Evolutionary conservation across 2,888 invertebrate genomes (phyloP), one percentile per base, ranked within the genome.

Genomic region (Mimachlamys varia): DNA sequence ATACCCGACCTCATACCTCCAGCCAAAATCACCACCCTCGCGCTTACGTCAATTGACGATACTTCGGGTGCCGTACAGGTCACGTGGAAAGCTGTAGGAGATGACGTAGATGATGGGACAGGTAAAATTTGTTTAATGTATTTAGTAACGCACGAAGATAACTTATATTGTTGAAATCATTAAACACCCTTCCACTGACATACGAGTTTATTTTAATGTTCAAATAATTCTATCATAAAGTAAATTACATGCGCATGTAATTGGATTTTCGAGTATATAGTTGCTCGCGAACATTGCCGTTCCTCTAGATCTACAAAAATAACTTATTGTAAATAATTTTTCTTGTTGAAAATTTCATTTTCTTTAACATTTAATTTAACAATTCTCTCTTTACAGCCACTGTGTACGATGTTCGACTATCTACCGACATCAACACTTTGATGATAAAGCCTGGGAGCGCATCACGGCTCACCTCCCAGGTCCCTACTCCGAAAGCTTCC

Each of bases 1-100:
- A 37, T 33, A n/a, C 33, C 89, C 37, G 94, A 94, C 88, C 76
- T 88, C 38, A 93, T 93, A 58, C 90, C 94, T 0, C 94, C 94
- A 2, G 91, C 94, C 0, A 90, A 92, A 88, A 93, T 94, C 87
- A 91, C 92, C 37, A 92, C 93, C 76, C 89, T 94, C 12, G 50
- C 87, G 7, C 76, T 94, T 0, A 90, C 55, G 0, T 88, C 88
- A 3, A 90, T 91, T 58, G 91, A 93, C 62, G 91, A 88, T 50
- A 90, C 91, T 22, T 91, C 89, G 5, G 91, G 91, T 27, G 76
- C 53, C 15, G 91, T 92, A 15, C 55, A 50, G 17, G 50, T 94
- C 27, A 58, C 88, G n/a, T 94, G 93, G 93, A 93, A 92, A 19
- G 92, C 94, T 22, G 94, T 94, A 10, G 94, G 94, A 10, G 93